Base-by-base conservation (phyloP, 2,888 invertebrate species). In the Orthosia gracilis region DNA sequence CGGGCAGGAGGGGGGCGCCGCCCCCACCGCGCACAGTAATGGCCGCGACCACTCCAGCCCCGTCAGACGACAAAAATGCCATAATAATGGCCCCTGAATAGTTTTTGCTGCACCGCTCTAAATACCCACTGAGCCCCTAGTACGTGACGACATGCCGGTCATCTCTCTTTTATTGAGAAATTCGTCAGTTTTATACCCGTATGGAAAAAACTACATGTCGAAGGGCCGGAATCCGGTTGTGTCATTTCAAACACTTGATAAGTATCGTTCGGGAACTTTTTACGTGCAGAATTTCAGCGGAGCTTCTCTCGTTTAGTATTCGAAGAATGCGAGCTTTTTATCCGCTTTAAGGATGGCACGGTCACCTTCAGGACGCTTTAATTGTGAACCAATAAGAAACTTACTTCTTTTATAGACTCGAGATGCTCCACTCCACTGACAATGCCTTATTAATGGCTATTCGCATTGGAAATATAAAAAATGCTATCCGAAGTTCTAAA, bases 51-150 rank as follows among this genome's bases (percentile, higher is more conserved):
- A 94, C 93, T 93, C 92, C 93, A 92, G 92, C 94, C 94, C 95
- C 93, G 95, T 95, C 96, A 96, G 96, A 96, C 96, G 96, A 96
- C 96, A 96, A 96, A 96, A 96, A 96, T 96, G 96, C 96, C 95
- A 96, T 96, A 95, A 96, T 96, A 96, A 96, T 96, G 96, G 94
- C 90, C 93, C 94, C 94, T 92, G 94, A 96, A 96, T 95, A 94
- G 95, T 96, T 96, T 96, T 96, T 96, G 94, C 96, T 94, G 94
- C 94, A 95, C 91, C 96, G 95, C 93, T 95, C 96, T 95, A 95
- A 96, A 96, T 96, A 96, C 93, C 92, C 92, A 91, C 89, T 91
- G 91, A 90, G 92, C 88, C 94, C 92, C 91, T 91, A 90, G 91
- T 94, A 96, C 96, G 96, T 96, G 96, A 96, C 91, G 91, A 93